Evolutionary conservation across 2,113 vertebrate genomes (phyloP).

Genomic region (Tricholaema leucomelas): DNA sequence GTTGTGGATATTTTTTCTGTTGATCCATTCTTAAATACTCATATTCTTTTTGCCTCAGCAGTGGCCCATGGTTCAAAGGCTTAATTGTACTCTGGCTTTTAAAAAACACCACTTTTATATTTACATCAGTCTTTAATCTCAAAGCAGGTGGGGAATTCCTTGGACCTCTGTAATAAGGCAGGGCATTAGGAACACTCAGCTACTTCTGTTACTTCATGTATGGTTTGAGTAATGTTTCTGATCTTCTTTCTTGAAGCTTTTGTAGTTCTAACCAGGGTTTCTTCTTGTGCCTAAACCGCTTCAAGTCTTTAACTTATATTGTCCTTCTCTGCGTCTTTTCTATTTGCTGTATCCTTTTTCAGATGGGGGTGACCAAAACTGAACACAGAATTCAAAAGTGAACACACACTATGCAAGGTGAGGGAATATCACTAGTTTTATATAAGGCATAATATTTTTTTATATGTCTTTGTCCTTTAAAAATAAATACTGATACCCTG

Average conservation of each 20-base stretch:
- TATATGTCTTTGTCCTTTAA: conserved; percentile 11
- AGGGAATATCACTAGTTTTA: conserved; percentile 61
- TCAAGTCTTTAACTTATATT: conserved; percentile 41
- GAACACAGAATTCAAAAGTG: conserved; percentile 69
- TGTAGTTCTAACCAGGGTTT: conserved; percentile 26
- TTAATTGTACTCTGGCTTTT: background rate
- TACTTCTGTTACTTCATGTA: background rate
- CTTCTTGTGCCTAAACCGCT: conserved; percentile 14
- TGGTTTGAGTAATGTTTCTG: background rate
- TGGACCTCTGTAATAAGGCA: background rate
- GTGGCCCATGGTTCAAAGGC: background rate
- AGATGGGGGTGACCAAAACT: conserved; percentile 69
- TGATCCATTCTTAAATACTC: background rate
- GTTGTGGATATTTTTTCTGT: background rate
- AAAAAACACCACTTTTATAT: background rate
- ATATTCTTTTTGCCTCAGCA: background rate
- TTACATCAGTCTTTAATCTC: background rate
- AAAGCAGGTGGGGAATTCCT: background rate
- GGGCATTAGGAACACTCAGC: background rate
- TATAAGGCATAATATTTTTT: conserved; percentile 38
- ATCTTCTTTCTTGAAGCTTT: conserved; percentile 5
- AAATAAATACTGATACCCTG: background rate
- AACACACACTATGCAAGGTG: conserved; percentile 66
- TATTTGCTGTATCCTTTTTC: conserved; percentile 71
- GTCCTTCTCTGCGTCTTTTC: conserved; percentile 65